phyloP scores from a whole-genome alignment of 2,888 invertebrate species.

The Limulus polyphemus region DNA sequence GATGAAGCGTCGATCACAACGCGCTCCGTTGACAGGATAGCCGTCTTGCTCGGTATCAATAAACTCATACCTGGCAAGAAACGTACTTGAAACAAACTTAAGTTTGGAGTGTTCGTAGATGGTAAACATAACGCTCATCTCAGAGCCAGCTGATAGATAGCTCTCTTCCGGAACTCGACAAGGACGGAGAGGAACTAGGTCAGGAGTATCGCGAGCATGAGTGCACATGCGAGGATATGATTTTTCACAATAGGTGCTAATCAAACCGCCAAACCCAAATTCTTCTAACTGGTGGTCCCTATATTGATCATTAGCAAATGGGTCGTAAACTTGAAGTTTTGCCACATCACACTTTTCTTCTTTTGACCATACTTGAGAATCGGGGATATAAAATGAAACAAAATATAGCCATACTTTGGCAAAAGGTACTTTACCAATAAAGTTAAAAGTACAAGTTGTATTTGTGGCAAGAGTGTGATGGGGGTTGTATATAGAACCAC shows the following conservation, averaged over 20 bases:
- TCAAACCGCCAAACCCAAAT: not conserved
- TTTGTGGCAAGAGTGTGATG: constrained; percentile 62
- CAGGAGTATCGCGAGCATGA: constrained; percentile 25
- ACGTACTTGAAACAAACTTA: constrained; percentile 52
- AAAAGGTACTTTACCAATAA: constrained; percentile 41
- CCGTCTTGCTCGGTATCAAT: constrained; percentile 45
- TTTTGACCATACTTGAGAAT: constrained; percentile 18
- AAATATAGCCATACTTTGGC: constrained; percentile 21
- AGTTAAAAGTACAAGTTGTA: constrained; percentile 67
- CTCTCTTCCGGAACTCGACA: constrained; percentile 46
- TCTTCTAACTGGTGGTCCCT: too few relatives aligned
- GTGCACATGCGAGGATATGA: constrained; percentile 25
- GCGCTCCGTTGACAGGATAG: constrained; percentile 22
- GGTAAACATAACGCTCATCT: constrained; percentile 59
- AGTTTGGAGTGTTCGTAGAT: constrained; percentile 60
- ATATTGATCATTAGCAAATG: not conserved
- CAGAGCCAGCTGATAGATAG: constrained; percentile 59
- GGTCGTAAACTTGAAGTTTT: constrained; percentile 15
- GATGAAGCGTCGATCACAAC: constrained; percentile 13
- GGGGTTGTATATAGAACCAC: constrained; percentile 13
- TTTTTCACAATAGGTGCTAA: constrained; percentile 19
- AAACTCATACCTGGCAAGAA: constrained; percentile 67
- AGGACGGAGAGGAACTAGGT: constrained; percentile 26
- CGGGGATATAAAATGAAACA: constrained; percentile 17
- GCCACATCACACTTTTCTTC: constrained; percentile 21